Base-by-base conservation (phyloP, 2,113 vertebrate genomes). In the Epinephelus cyanopodus region DNA sequence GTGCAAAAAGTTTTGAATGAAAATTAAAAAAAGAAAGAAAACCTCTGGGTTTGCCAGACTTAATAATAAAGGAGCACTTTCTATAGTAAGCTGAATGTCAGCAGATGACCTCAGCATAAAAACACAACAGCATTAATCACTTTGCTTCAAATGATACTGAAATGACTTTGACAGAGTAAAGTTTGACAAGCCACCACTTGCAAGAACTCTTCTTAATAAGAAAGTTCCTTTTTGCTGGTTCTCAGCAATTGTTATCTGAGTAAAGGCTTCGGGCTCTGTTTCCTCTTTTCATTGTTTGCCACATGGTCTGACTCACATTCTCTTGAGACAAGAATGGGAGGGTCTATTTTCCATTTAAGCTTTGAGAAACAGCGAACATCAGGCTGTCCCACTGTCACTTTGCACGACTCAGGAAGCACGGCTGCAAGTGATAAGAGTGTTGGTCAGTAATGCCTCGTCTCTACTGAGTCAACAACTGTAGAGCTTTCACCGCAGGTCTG, bases 321-420 rank as follows among this genome's bases (percentile, higher is more conserved):
- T 66, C 9, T 71, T 0, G 0, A 8, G 70, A 27, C n/a, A 37
- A 58, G 12, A 48, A n/a, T 1, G 21, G 4, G 21, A 21, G 9
- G 14, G 21, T 42, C 5, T 25, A 1, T 62, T 64, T 77, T 60
- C 37, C 63, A 48, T 19, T 64, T 56, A 0, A 65, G 33, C 50
- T 27, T 4, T 72, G 67, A 72, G 52, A 82, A 54, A 56, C 45
- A 2, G 3, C n/a, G 17, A 63, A 57, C 52, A 29, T 6, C 45
- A 6, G 29, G 18, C 63, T 14, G 9, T 3, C 45, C 17, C 11
- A 2, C 23, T 57, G 27, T 73, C 54, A 18, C 27, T 21, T 37
- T 66, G 65, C 75, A 56, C 12, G 1, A 47, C 75, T 67, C 75
- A 74, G 82, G 85, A 90, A 77, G 73, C 58, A 7, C 1, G 19